Percentiles rank a stretch among this genome's conserved stretches.
phyloP scores from a whole-genome alignment of 2,797 vertebrate species.

The Crenuchus spilurus region DNA sequence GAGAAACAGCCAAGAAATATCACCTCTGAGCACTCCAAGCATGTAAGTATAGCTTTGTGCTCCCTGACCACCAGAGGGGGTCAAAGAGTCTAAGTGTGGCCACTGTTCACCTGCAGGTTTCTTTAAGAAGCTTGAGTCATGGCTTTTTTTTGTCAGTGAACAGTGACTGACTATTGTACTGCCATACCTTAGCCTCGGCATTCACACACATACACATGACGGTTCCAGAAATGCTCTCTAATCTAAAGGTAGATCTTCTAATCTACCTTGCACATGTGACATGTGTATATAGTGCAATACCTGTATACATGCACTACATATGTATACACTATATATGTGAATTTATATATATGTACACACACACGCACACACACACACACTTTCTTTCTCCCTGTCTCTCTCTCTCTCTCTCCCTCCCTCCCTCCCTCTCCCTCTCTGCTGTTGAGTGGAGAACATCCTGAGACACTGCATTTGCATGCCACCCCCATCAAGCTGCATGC shows the following conservation, averaged over 20 bases:
- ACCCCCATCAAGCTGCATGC: conserved; percentile 82
- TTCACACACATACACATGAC: no score
- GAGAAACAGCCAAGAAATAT: no score
- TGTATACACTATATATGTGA: no score
- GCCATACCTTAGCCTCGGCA: no score
- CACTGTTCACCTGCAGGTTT: neutral
- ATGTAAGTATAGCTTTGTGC: no score
- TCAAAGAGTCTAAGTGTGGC: conserved; percentile 67
- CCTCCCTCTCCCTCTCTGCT: conserved; percentile 19
- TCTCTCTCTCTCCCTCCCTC: conserved; percentile 15
- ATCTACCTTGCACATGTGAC: no score
- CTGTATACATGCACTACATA: no score
- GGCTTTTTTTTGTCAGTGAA: neutral
- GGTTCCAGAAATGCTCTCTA: no score
- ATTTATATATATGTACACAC: no score
- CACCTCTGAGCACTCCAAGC: no score
- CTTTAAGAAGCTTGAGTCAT: neutral
- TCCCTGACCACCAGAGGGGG: conserved; percentile 78
- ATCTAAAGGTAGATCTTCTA: no score
- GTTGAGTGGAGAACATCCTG: conserved; percentile 76
- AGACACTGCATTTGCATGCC: conserved; percentile 86
- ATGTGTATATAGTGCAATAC: no score
- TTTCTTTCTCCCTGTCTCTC: conserved; percentile 24
- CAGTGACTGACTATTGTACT: conserved; percentile 46
- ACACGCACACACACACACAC: conserved; percentile 6